phyloP scores from a whole-genome alignment of 2,113 vertebrate genomes.

The Sclerurus mexicanus region DNA sequence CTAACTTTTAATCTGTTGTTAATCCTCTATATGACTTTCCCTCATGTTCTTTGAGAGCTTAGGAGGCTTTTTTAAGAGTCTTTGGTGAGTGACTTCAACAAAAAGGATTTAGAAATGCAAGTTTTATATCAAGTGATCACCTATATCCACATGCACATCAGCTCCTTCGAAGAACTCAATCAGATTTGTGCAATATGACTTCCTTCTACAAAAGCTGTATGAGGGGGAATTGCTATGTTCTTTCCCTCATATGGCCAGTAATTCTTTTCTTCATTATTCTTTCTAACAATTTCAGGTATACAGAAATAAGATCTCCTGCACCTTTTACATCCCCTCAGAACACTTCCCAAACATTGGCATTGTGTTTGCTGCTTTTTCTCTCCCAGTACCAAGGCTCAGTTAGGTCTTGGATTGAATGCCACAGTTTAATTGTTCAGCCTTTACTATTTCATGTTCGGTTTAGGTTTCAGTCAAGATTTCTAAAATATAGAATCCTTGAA shows the following conservation, averaged over 20 bases:
- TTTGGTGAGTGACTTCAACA: background rate
- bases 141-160: background rate
- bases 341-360: background rate
- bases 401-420: background rate
- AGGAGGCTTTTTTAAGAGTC: background rate
- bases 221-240: background rate
- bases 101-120: background rate
- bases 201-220: background rate
- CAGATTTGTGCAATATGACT: background rate
- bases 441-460: background rate
- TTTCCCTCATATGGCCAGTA: background rate
- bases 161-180: background rate
- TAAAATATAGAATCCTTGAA: background rate
- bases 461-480: background rate
- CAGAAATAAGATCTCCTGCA: background rate
- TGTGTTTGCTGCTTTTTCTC: background rate
- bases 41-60: background rate
- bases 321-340: background rate
- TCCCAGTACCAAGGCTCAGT: fast-evolving
- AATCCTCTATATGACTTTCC: background rate
- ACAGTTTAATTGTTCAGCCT: background rate
- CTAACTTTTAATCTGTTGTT: background rate
- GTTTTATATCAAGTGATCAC: background rate
- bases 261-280: background rate
- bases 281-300: background rate